Percentiles rank a stretch among this genome's conserved stretches.
phyloP scores from a whole-genome alignment of 2,113 vertebrate genomes.

The Chamaetylas fuelleborni region DNA sequence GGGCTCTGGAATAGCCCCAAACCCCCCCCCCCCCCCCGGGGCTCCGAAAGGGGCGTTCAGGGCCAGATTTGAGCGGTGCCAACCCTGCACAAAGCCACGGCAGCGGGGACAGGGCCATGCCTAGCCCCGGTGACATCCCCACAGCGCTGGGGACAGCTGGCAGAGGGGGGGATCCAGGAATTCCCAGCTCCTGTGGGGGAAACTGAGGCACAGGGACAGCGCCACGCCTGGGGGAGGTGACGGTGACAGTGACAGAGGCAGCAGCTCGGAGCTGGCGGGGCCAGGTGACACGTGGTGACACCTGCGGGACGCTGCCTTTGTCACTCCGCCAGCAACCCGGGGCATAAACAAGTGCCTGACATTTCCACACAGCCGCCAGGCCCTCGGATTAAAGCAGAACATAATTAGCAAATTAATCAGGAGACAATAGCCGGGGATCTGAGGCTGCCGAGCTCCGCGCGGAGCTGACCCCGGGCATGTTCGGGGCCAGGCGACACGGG shows the following conservation, averaged over 20 bases:
- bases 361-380: background rate
- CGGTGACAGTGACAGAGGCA: too few species aligned
- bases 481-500: background rate
- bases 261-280: background rate
- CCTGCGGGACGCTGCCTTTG: background rate
- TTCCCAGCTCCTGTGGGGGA: background rate
- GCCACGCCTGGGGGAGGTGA: background rate
- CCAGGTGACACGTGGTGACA: background rate
- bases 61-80: background rate
- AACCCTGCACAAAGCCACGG: background rate
- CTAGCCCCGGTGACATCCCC: background rate
- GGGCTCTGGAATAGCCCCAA: background rate
- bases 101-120: fast-evolving
- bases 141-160: background rate
- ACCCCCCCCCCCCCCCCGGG: fast-evolving
- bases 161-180: background rate
- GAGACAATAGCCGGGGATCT: background rate
- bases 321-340: background rate
- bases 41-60: background rate
- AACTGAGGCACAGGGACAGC: background rate
- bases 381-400: slow-evolving; percentile 44
- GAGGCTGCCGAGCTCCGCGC: background rate
- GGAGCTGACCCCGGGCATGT: background rate
- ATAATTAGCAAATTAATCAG: slow-evolving; percentile 68
- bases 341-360: slow-evolving; percentile 10